Evolutionary conservation across 1,140 invertebrate genomes (phyloP), one percentile per base, ranked within the genome.

Genomic region (Varroa destructor): DNA sequence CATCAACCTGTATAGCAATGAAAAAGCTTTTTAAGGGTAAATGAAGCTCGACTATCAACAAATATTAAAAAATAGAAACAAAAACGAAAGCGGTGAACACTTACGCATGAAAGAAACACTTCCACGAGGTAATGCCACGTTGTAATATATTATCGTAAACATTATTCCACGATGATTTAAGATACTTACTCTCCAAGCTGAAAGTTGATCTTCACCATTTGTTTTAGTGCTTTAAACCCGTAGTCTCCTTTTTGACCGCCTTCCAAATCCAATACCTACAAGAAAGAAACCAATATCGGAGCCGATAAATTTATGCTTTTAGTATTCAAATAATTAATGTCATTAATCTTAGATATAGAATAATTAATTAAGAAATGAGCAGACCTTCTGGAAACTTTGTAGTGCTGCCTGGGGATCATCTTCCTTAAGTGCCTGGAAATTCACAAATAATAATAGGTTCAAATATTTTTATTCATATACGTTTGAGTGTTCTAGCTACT

Each of bases 191-290:
- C 81, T 95, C 93, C 85, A 12, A 98, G 80, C 85, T 92, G 93
- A 80, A 99, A 99, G 81, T 98, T 97, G 71, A 99, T 98, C 84
- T 99, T 99, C 58, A 99, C 97, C 95, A 99, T 99, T 81, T 99
- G 97, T 80, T 99, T 99, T 0, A 99, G 83, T n/a, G 97, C 96
- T 84, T 98, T 99, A 78, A 99, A 99, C 0, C 97, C 97, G 96
- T 96, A 99, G 85, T 99, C 97, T 64, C 96, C 96, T 82, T 99
- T 99, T 75, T 98, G 94, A 5, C 92, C 93, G 64, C 89, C 89
- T 83, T 98, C 94, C 61, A 99, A 81, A 79, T 97, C 91, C 73
- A 97, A 81, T 43, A 98, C 94, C 80, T 82, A 56, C 25, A 77
- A 51, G 71, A 73, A 40, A 64, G 55, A 56, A 70, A 55, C 10